Base-by-base conservation (phyloP, 2,888 invertebrate species). In the Andrena marginata region DNA sequence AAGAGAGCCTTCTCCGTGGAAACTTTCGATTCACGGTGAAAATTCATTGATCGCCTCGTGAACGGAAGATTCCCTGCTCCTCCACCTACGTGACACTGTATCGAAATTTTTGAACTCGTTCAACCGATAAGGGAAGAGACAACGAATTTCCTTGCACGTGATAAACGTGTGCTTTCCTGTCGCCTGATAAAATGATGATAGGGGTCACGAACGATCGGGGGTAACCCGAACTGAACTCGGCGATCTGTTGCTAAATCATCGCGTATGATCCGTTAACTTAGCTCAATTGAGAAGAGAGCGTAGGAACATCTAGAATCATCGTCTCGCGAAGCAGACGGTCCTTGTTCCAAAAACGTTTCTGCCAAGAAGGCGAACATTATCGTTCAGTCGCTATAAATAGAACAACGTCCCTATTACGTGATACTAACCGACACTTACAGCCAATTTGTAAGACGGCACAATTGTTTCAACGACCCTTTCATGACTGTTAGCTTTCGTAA, bases 141-240 rank as follows among this genome's bases (percentile, higher is more conserved):
- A 23, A 51, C 70, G 54, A 87, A 83, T 67, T 59, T 76, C 20
- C 54, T 77, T 77, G 31, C 83, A 81, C 84, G 85, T 87, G 84
- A 87, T 78, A 74, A 67, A 74, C 49, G 74, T 72, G 56, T 81
- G 76, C 64, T 49, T n/a, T 16, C 64, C 16, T 33, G 31, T 20
- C 62, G 73, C 65, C 33, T 69, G 87, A 87, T 87, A 76, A 77
- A 85, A 64, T 5, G 69, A 77, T 60, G 77, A 84, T 77, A 77
- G 81, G 76, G 86, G 87, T 87, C 85, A 80, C 33, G 67, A 83
- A 76, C 71, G 77, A 87, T 74, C 64, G 64, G 69, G 68, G 42
- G 29, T 84, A 72, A 68, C 23, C 48, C 10, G 31, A 33, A 76
- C 62, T 76, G 70, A 70, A 76, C 76, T 73, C 49, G 26, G 48